Conservation (phyloP, 1,140 invertebrate species). For the Tigriopus japonicus region DNA sequence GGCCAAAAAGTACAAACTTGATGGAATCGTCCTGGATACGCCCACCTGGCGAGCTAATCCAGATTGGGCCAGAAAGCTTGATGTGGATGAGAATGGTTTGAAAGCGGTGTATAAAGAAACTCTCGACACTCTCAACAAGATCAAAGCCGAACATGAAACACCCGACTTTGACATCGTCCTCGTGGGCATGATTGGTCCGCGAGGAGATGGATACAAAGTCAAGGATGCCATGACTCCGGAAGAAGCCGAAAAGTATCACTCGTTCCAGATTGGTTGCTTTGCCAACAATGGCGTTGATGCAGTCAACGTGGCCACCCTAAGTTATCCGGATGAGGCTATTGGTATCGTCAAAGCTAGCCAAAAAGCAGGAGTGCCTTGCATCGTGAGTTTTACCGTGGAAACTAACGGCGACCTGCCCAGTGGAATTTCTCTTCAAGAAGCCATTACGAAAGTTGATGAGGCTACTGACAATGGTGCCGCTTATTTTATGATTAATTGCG, state of each 20-base stretch:
- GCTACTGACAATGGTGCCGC: too few relatives aligned
- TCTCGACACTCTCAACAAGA: too few relatives aligned
- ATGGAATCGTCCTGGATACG: not conserved
- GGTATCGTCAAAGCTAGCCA: not conserved
- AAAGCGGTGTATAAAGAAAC: not conserved
- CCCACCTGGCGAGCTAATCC: not conserved
- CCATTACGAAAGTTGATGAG: too few relatives aligned
- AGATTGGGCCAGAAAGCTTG: not conserved
- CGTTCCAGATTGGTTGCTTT: not conserved
- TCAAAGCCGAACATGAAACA: too few relatives aligned
- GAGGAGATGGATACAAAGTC: not conserved
- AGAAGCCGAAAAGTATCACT: not conserved
- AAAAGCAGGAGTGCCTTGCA: not conserved
- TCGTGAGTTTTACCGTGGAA: not conserved
- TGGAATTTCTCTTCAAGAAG: not conserved
- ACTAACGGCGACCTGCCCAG: not conserved
- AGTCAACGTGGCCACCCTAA: not conserved
- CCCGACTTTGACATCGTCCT: too few relatives aligned
- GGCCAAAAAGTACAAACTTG: not conserved
- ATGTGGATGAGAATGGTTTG: not conserved
- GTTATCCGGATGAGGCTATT: not conserved
- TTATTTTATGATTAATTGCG: not conserved
- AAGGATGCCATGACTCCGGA: not conserved
- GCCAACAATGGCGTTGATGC: not conserved
- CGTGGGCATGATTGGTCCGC: not conserved